Evolutionary conservation across 2,888 invertebrate genomes (phyloP).

Genomic region (Mythimna vitellina): DNA sequence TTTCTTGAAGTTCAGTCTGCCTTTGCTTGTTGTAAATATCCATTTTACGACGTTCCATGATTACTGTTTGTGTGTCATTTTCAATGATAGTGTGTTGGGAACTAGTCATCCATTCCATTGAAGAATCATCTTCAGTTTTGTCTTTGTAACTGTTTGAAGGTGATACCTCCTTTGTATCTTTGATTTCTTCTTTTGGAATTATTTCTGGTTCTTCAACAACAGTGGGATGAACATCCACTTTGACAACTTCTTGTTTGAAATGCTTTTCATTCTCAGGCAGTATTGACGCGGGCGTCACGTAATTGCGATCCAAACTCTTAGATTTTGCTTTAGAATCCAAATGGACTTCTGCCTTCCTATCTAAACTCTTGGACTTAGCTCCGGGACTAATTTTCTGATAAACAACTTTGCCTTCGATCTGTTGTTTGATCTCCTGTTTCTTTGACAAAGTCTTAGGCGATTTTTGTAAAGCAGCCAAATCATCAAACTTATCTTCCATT

Average conservation of each 20-base stretch:
- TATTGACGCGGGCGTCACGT: constrained; percentile 85
- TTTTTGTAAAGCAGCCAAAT: constrained; percentile 89
- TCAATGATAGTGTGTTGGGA: constrained; percentile 86
- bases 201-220: constrained; percentile 73
- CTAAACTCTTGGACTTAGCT: constrained; percentile 93
- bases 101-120: constrained; percentile 87
- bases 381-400: constrained; percentile 89
- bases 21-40: constrained; percentile 91
- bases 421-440: constrained; percentile 91
- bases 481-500: constrained; percentile 91
- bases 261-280: constrained; percentile 84
- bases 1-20: constrained; percentile 84
- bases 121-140: constrained; percentile 86
- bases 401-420: constrained; percentile 92
- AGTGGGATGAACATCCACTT: constrained; percentile 86
- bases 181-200: constrained; percentile 72
- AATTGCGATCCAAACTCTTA: constrained; percentile 93
- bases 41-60: constrained; percentile 91
- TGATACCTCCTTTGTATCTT: constrained; percentile 77
- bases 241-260: constrained; percentile 87
- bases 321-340: constrained; percentile 91
- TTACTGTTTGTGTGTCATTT: constrained; percentile 91
- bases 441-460: constrained; percentile 91
- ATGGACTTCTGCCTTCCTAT: constrained; percentile 91
- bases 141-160: constrained; percentile 85